Evolutionary conservation across 2,888 invertebrate species (phyloP).

Genomic region (Tethea ocularis): DNA sequence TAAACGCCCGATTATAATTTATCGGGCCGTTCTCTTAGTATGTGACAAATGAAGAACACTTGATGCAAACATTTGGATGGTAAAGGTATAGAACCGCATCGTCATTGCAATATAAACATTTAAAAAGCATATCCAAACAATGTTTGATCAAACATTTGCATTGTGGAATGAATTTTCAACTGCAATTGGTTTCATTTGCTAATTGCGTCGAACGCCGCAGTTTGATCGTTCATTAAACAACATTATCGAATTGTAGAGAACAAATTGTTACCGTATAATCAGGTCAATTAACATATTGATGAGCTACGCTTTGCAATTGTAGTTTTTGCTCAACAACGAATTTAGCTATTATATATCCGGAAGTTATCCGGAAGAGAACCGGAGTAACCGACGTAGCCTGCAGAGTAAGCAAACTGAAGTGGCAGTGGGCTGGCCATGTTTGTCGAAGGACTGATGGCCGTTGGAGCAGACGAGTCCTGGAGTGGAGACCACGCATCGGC

Average conservation of each 20-base stretch:
- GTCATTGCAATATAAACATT: background rate
- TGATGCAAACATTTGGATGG: too few relatives aligned
- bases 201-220: background rate
- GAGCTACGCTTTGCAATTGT: background rate
- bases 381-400: too few relatives aligned
- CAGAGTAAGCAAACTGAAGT: too few relatives aligned
- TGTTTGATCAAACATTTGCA: background rate
- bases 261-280: background rate
- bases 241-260: constrained; percentile 1
- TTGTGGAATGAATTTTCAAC: background rate
- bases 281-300: background rate
- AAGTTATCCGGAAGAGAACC: too few relatives aligned
- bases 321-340: background rate
- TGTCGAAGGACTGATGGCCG: too few relatives aligned
- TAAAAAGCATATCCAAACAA: background rate
- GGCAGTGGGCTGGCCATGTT: too few relatives aligned
- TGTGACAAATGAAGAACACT: too few relatives aligned
- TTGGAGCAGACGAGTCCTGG: too few relatives aligned
- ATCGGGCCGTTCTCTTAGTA: too few relatives aligned
- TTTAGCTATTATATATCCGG: background rate
- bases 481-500: too few relatives aligned
- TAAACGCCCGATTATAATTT: too few relatives aligned
- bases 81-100: too few relatives aligned
- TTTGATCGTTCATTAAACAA: constrained; percentile 1
- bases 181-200: background rate